Conservation (phyloP, 2,888 invertebrate species). For the Pelosia muscerda region DNA sequence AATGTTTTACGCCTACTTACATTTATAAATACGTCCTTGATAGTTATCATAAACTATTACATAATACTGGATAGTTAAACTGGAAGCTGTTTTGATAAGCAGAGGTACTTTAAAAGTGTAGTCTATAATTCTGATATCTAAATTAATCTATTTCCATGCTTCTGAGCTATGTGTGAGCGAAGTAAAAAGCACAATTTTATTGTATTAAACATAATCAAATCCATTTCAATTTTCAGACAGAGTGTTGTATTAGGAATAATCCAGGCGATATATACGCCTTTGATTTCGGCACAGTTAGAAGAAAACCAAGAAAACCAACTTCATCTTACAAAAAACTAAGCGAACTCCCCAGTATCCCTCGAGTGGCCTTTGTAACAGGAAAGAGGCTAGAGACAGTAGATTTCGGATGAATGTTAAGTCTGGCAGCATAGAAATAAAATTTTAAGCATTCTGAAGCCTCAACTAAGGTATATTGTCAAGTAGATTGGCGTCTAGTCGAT, state of each 20-base stretch:
- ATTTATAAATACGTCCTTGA: not conserved
- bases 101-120: not conserved
- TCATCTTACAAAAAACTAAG: slow-evolving; percentile 69
- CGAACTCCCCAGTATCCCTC: slow-evolving; percentile 78
- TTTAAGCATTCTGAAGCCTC: not conserved
- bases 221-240: slow-evolving; percentile 74
- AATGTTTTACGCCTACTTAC: not conserved
- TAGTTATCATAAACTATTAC: slow-evolving; percentile 2
- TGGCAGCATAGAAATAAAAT: not conserved
- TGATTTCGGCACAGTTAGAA: slow-evolving; percentile 84
- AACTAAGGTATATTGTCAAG: not conserved
- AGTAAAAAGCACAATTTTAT: not conserved
- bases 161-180: not conserved
- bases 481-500: not conserved
- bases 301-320: slow-evolving; percentile 66
- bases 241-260: slow-evolving; percentile 84
- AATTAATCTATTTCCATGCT: not conserved
- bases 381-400: slow-evolving; percentile 87
- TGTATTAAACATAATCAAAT: not conserved
- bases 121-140: not conserved
- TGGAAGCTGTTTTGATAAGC: slow-evolving; percentile 1
- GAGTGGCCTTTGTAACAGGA: slow-evolving; percentile 85
- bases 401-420: slow-evolving; percentile 66
- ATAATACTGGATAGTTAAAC: not conserved
- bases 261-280: slow-evolving; percentile 86